Evolutionary conservation across 1,140 invertebrate genomes (phyloP), one percentile per base, ranked within the genome.

Genomic region (Drosophila tani): DNA sequence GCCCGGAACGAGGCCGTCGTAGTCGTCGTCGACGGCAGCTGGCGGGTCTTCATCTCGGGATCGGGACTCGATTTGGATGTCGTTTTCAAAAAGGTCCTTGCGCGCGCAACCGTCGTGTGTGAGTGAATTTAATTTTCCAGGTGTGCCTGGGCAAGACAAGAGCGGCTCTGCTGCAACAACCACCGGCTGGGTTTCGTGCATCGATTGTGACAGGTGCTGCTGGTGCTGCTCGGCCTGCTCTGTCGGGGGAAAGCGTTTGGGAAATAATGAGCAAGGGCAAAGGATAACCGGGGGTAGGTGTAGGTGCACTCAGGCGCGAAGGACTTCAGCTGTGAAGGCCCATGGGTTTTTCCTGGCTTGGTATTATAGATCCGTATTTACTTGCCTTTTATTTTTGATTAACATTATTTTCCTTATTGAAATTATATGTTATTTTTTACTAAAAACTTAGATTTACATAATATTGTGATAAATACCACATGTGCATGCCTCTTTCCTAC

Each of bases 31-130:
- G 53, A 17, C 29, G 56, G 45, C 29, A 60, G 7, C 35, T 73
- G 46, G n/a, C 70, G 70, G 17, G 55, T 50, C 17, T 74, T 74
- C 68, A 73, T 69, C 1, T 24, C 56, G 7, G n/a, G 24, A 35
- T 24, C 56, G 7, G n/a, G 24, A 35, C 27, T 21, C 51, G 32
- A 3, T 8, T n/a, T 5, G 41, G 12, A 8, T 6, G 11, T 53
- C 47, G 12, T 5, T 19, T 21, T 40, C 32, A 27, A 12, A 12
- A 24, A 35, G 17, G 29, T 50, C 29, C 51, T 56, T 17, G 40
- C 53, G 53, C 35, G 14, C 8, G 7, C 35, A 35, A 24, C 35
- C 38, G 21, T 40, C 19, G 53, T 56, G 35, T 40, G 53, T 35
- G 55, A 57, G 35, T 57, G 55, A 57, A 21, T n/a, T 19, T 1